Evolutionary conservation across 2,113 vertebrate genomes (phyloP).

Genomic region (Centropus bengalensis): DNA sequence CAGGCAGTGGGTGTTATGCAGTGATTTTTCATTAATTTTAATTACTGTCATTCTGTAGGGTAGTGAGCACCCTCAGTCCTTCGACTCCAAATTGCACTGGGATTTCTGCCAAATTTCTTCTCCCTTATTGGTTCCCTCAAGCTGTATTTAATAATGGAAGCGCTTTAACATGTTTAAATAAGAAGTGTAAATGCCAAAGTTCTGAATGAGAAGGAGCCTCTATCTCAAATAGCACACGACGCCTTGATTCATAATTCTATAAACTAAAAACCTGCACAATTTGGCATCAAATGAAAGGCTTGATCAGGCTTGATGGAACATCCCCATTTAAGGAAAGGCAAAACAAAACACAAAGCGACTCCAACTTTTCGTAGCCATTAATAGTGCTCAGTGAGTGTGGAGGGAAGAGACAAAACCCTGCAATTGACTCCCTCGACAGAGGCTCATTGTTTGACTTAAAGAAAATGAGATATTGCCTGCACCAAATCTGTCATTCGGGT

Average conservation of each 20-base stretch:
- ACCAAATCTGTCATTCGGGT: not conserved
- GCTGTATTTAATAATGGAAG: constrained; percentile 70
- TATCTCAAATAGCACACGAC: constrained; percentile 29
- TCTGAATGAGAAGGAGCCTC: constrained; percentile 52
- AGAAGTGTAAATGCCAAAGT: constrained; percentile 65
- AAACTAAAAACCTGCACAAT: not conserved
- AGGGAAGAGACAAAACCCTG: not conserved
- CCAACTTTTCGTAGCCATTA: not conserved
- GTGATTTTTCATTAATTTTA: constrained; percentile 77
- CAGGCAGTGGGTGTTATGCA: constrained; percentile 51
- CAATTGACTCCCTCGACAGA: not conserved
- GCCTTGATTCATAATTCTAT: constrained; percentile 28
- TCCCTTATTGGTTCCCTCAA: constrained; percentile 56
- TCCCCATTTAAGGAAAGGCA: not conserved
- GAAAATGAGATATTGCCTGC: not conserved
- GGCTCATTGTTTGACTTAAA: not conserved
- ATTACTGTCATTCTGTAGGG: constrained; percentile 71
- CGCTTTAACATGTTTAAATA: constrained; percentile 68
- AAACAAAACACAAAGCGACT: not conserved
- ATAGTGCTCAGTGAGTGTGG: not conserved
- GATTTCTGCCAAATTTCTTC: constrained; percentile 67
- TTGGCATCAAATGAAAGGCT: constrained; percentile 43
- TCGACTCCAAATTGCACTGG: constrained; percentile 63
- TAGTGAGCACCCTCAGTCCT: constrained; percentile 69
- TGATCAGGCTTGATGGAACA: constrained; percentile 45